phyloP scores from a whole-genome alignment of 2,797 vertebrate genomes.

The Propithecus perrieri region DNA sequence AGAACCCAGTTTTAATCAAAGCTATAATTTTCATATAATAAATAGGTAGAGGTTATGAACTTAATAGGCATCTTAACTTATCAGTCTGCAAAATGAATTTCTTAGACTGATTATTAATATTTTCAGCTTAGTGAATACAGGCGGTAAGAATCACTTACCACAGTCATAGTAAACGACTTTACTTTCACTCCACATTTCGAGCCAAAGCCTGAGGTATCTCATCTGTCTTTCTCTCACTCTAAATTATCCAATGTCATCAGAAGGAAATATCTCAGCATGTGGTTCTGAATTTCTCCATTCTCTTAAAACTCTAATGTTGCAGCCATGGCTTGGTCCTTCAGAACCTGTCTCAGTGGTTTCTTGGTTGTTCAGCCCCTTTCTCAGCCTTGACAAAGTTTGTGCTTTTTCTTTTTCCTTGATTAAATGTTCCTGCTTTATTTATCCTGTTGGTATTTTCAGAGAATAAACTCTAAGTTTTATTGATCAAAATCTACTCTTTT shows the following conservation, averaged over 20 bases:
- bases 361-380: neutral
- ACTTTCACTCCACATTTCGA: conserved; percentile 34
- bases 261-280: neutral
- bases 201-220: neutral
- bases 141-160: neutral
- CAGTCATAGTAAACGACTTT: neutral
- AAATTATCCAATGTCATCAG: neutral
- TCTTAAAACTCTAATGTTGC: neutral
- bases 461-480: neutral
- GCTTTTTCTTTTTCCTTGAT: neutral
- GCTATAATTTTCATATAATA: neutral
- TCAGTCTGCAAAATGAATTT: conserved; percentile 5
- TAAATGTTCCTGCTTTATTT: neutral
- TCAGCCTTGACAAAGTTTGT: neutral
- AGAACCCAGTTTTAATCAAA: neutral
- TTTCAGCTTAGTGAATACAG: neutral
- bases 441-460: neutral
- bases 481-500: neutral
- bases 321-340: neutral
- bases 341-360: neutral
- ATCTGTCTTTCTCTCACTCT: conserved; percentile 14
- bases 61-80: conserved; percentile 40
- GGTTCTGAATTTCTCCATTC: neutral
- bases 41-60: neutral
- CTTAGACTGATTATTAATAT: conserved; percentile 16